phyloP scores from a whole-genome alignment of 2,113 vertebrate species.

The Neomonachus schauinslandi region DNA sequence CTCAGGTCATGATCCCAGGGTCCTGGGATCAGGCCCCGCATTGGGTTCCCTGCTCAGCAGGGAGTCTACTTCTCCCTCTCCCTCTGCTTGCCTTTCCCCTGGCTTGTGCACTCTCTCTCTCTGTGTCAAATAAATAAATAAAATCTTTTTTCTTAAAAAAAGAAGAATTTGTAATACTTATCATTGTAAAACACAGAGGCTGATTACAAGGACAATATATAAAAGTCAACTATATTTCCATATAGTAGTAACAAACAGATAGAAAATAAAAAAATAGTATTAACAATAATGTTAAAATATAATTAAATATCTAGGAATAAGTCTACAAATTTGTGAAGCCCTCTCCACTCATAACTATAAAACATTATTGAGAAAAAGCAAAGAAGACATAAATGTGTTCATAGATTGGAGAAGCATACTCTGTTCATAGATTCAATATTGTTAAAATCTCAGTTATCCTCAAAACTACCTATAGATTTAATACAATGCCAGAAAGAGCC shows the following conservation, averaged over 20 bases:
- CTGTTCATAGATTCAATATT: not conserved
- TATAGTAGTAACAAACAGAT: not conserved
- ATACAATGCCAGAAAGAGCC: not conserved
- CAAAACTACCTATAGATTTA: not conserved
- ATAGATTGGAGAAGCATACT: not conserved
- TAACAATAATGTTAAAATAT: not conserved
- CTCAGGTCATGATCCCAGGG: not conserved
- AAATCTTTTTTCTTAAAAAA: not conserved
- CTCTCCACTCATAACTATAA: not conserved
- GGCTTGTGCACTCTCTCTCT: too few relatives aligned
- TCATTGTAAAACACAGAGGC: not conserved
- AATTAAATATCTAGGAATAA: constrained; percentile 6
- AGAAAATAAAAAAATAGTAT: not conserved
- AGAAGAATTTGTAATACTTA: not conserved
- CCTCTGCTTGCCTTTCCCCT: too few relatives aligned
- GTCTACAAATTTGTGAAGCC: not conserved
- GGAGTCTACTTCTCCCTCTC: not conserved
- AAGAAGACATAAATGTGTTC: not conserved
- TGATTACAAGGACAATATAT: not conserved
- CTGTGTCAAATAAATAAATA: too few relatives aligned
- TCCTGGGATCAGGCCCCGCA: not conserved
- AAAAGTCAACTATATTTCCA: not conserved
- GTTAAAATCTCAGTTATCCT: not conserved
- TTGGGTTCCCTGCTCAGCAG: not conserved
- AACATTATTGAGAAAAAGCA: not conserved